Evolutionary conservation across 2,113 vertebrate genomes (phyloP), one percentile per base, ranked within the genome.

Genomic region (Hypomesus transpacificus): DNA sequence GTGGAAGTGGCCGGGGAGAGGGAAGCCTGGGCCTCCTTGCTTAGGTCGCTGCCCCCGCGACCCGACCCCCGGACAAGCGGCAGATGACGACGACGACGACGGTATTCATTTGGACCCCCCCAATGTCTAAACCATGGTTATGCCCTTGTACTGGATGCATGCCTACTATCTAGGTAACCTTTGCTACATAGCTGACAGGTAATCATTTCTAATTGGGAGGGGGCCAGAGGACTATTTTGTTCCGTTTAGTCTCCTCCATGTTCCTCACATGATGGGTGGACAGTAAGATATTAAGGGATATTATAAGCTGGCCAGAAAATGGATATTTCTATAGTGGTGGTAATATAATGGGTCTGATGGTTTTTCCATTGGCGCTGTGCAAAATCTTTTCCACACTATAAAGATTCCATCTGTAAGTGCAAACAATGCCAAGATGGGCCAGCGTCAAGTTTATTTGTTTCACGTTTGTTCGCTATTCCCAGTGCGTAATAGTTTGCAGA

Each of bases 381-480:
- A 86, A 86, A 87, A 34, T 6, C 31, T 6, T 34, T 77, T 85
- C 83, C 82, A 80, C 82, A 74, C 82, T 82, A 86, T 87, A 85
- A 84, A 73, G 78, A 78, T 86, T 87, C 84, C 80, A 91, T 91
- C 86, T 85, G 82, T 82, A 82, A 89, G 84, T 31, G 68, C 85
- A 89, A 88, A 90, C 89, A 90, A 83, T 71, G 81, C 73, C 11
- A 74, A 76, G 79, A 83, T 75, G 81, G 84, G 70, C 74, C 60
- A 74, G 67, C 76, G 24, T 64, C 80, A 70, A 75, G 87, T 88
- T 89, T 90, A 89, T 92, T 91, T 90, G 81, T 89, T 90, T 90
- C 85, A 82, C 85, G 72, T 88, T 91, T 84, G 81, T 87, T 89
- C 87, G 76, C 81, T 51, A 66, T 78, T 89, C 86, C 82, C 84